Evolutionary conservation across 92 coral and sea anemone genomes (phyloP).

Genomic region (Phenganax marumi): DNA sequence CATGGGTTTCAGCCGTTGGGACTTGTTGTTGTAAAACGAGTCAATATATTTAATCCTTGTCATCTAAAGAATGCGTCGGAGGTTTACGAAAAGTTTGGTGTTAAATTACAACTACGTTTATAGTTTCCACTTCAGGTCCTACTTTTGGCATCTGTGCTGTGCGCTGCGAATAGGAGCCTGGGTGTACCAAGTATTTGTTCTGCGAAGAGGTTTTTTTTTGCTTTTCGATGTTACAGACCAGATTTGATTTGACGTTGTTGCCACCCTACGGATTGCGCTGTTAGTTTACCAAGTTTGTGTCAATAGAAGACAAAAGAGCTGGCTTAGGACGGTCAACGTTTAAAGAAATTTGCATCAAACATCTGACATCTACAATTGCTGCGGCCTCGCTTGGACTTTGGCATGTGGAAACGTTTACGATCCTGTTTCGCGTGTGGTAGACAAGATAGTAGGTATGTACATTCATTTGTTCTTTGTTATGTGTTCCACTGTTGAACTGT

Average conservation of each 20-base stretch:
- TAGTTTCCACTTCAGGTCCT: not conserved
- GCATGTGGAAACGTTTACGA: constrained; percentile 35
- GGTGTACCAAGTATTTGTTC: not conserved
- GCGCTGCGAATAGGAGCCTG: too few species aligned
- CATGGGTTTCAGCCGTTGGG: not conserved
- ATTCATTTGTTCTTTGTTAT: not conserved
- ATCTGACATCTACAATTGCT: constrained; percentile 4
- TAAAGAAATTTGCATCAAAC: constrained; percentile 37
- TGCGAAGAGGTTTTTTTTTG: not conserved
- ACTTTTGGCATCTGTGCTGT: not conserved
- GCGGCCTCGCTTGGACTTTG: not conserved
- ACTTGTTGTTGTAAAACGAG: not conserved
- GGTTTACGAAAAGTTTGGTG: not conserved
- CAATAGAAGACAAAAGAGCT: constrained; percentile 1
- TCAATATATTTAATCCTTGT: constrained; percentile 6
- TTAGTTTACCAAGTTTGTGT: constrained; percentile 32
- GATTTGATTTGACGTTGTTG: constrained; percentile 21
- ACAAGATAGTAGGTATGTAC: constrained; percentile 2
- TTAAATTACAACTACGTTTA: constrained; percentile 6
- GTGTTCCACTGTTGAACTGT: not conserved
- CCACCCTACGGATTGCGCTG: constrained; percentile 11
- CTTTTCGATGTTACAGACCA: constrained; percentile 16
- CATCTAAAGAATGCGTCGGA: constrained; percentile 23
- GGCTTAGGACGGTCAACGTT: not conserved
- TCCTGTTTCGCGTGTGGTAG: constrained; percentile 18